Base-by-base conservation (phyloP, 1,140 invertebrate genomes). In the Drosophila bifasciata region DNA sequence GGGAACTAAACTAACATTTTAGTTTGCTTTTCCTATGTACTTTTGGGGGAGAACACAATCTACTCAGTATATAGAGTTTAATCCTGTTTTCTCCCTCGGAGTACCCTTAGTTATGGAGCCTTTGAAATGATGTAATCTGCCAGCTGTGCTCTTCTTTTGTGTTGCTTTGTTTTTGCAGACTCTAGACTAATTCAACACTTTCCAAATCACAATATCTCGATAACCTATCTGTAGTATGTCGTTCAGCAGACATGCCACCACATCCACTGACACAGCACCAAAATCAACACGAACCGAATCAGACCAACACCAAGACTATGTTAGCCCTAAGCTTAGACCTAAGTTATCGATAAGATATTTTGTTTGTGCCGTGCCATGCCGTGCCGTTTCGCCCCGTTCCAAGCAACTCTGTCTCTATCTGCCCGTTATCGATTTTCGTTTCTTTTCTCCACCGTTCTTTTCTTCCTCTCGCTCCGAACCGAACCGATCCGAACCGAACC, bases 151-250 rank as follows among this genome's bases (percentile, higher is more conserved):
- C 36, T 83, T 59, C 78, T 84, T 67, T 74, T 79, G 58, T 73
- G 76, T 78, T 62, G 52, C 49, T 88, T 76, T 88, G 72, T 69
- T 63, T 80, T 90, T 89, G 64, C 89, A 91, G 89, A 91, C 79
- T 88, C 85, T 78, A 91, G 85, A 84, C 67, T 89, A 64, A 89
- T 86, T 61, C 89, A 90, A 72, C 89, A 88, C 68, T 90, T 91
- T 90, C 89, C 79, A 90, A 91, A 89, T 85, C 89, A 90, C 89
- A 91, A 89, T 84, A 91, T 90, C 74, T 91, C 89, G 74, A 90
- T 90, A 56, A 91, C 89, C 40, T 91, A 91, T 88, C 85, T 91
- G 69, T 91, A 91, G 89, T 89, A 89, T 64, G 59, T 56, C 62
- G 64, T 55, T 62, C 45, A 55, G 39, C 15, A 41, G 21, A 28